Conservation (phyloP, 2,113 vertebrate species). For the Myrmecophaga tridactyla region DNA sequence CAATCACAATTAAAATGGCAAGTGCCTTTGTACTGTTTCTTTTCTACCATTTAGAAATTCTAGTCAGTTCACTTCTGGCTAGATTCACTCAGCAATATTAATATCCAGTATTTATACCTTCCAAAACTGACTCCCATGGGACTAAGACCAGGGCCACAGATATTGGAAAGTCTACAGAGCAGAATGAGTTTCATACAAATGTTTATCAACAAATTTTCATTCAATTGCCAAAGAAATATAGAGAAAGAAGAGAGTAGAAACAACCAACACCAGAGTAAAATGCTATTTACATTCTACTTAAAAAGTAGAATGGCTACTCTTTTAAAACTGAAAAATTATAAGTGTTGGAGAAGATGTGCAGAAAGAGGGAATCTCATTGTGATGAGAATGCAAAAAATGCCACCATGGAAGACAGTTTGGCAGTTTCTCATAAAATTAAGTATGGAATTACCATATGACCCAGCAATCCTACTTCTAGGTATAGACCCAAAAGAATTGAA, state of each 20-base stretch:
- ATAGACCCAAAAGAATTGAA: no score
- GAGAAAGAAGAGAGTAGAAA: slow-evolving; percentile 9
- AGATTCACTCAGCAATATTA: slow-evolving; percentile 52
- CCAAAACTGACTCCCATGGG: background rate
- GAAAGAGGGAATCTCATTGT: no score
- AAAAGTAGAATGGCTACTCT: background rate
- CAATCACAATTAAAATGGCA: slow-evolving; percentile 54
- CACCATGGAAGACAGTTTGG: no score
- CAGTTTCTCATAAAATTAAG: no score
- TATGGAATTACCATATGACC: no score
- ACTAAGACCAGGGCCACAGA: slow-evolving; percentile 67
- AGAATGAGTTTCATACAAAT: slow-evolving; percentile 69
- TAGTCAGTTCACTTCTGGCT: slow-evolving; percentile 54
- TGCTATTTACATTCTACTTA: background rate
- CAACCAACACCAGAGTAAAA: slow-evolving; percentile 42
- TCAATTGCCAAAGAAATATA: slow-evolving; percentile 57
- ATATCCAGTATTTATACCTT: slow-evolving; percentile 74
- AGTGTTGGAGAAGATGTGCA: no score
- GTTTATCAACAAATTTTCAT: slow-evolving; percentile 43
- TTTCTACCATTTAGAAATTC: slow-evolving; percentile 32
- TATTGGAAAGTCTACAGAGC: slow-evolving; percentile 47
- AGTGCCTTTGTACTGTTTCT: slow-evolving; percentile 59
- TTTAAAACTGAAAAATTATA: no score
- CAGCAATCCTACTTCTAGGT: no score
- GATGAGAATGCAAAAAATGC: no score